Conservation (phyloP, 2,113 vertebrate species). For the Calidris pugnax region DNA sequence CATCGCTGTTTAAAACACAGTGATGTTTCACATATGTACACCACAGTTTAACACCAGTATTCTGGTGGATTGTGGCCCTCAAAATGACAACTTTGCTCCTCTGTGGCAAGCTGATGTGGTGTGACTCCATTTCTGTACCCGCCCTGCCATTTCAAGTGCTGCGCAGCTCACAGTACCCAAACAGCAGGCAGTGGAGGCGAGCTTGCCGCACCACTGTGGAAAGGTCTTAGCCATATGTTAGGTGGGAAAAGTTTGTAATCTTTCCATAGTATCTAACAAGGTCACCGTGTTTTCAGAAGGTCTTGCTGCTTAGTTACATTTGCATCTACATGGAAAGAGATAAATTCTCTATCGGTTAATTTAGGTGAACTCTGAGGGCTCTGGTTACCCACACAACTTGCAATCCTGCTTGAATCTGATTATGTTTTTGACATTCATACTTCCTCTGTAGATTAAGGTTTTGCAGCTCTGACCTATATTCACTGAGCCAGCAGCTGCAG, state of each 20-base stretch:
- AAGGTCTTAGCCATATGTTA: background rate
- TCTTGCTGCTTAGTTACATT: background rate
- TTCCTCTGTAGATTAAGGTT: background rate
- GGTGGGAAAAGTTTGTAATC: background rate
- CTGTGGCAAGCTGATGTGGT: background rate
- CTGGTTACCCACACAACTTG: background rate
- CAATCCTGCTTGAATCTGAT: background rate
- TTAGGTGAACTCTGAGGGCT: background rate
- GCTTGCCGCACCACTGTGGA: background rate
- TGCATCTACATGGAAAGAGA: background rate
- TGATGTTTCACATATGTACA: background rate
- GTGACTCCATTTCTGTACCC: background rate
- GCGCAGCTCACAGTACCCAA: background rate
- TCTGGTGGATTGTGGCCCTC: background rate
- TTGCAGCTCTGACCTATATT: conserved; percentile 31
- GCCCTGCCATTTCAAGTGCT: background rate
- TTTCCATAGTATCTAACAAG: background rate
- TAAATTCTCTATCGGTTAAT: background rate
- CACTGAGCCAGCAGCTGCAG: conserved; percentile 4
- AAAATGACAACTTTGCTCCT: background rate
- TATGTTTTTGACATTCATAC: background rate
- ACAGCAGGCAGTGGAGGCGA: background rate
- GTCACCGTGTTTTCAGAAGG: background rate
- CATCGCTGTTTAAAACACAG: background rate
- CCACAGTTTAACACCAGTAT: background rate